Evolutionary conservation across 1,140 invertebrate genomes (phyloP).

Genomic region (Chironomus tepperi): DNA sequence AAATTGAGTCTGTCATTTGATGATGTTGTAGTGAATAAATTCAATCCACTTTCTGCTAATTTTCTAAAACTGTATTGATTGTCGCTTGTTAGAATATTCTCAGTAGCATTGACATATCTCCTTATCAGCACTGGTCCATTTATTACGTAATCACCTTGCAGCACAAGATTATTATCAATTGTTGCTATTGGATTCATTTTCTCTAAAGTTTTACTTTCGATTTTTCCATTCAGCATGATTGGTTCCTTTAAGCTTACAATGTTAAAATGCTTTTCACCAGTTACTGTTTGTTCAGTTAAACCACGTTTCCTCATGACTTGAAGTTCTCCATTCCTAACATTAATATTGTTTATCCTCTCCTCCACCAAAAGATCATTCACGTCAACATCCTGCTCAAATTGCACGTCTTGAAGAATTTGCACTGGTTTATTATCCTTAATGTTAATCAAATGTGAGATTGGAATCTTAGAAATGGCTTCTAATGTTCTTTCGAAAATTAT

Average conservation of each 20-base stretch:
- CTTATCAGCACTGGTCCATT: slow-evolving; percentile 38
- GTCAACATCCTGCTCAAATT: slow-evolving; percentile 36
- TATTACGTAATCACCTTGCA: slow-evolving; percentile 39
- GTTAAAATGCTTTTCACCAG: slow-evolving; percentile 38
- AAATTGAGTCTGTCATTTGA: slow-evolving; percentile 38
- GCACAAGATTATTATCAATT: slow-evolving; percentile 33
- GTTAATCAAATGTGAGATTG: slow-evolving; percentile 26
- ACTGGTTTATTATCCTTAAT: slow-evolving; percentile 15
- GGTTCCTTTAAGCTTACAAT: slow-evolving; percentile 38
- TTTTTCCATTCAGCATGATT: slow-evolving; percentile 35
- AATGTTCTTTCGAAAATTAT: slow-evolving; percentile 27
- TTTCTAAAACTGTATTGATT: slow-evolving; percentile 28
- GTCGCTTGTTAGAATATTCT: slow-evolving; percentile 32
- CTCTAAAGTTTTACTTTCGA: slow-evolving; percentile 35
- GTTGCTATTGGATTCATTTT: slow-evolving; percentile 39
- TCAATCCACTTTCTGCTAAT: slow-evolving; percentile 29
- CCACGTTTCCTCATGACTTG: slow-evolving; percentile 38
- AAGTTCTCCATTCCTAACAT: slow-evolving; percentile 37
- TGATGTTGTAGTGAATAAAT: slow-evolving; percentile 28
- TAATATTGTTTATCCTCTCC: slow-evolving; percentile 39
- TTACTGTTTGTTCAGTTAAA: slow-evolving; percentile 37
- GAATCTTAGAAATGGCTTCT: slow-evolving; percentile 30
- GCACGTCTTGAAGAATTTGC: slow-evolving; percentile 39
- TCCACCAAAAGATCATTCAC: slow-evolving; percentile 37
- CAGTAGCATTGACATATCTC: slow-evolving; percentile 30